phyloP scores from a whole-genome alignment of 2,888 invertebrate species.

The Sialis lutaria region DNA sequence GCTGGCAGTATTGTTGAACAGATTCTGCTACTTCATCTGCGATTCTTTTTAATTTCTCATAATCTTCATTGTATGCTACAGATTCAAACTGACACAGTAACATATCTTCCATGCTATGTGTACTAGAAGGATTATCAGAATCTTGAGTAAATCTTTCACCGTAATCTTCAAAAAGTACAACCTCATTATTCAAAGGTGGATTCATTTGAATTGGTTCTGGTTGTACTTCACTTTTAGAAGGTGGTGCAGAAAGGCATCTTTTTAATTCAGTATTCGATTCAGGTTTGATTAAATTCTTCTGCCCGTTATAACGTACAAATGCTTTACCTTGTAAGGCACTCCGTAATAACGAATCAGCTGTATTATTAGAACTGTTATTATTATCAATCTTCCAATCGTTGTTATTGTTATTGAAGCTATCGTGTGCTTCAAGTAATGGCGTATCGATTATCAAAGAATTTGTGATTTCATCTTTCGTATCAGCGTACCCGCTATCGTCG shows the following conservation, averaged over 20 bases:
- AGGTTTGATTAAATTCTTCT: conserved; percentile 15
- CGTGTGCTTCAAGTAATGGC: conserved; percentile 35
- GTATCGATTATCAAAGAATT: conserved; percentile 29
- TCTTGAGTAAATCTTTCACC: conserved; percentile 21
- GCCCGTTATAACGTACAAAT: conserved; percentile 23
- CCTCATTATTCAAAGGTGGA: conserved; percentile 17
- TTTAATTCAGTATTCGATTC: conserved; percentile 33
- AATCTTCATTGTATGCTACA: conserved; percentile 54
- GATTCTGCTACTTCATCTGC: conserved; percentile 68
- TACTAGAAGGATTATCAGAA: conserved; percentile 38
- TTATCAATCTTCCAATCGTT: conserved; percentile 60
- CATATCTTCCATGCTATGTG: conserved; percentile 50
- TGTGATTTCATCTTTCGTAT: conserved; percentile 37
- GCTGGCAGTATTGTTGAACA: conserved; percentile 48
- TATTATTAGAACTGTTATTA: conserved; percentile 31
- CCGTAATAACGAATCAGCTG: conserved; percentile 55
- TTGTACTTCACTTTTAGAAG: conserved; percentile 23
- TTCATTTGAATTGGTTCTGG: conserved; percentile 1
- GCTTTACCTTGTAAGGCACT: conserved; percentile 72
- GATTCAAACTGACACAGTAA: conserved; percentile 49
- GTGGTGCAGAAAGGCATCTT: conserved; percentile 30
- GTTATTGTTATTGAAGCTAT: conserved; percentile 49
- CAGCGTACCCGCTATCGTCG: conserved; percentile 60
- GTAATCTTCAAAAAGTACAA: conserved; percentile 31
- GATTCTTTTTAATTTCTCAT: conserved; percentile 69